Conservation (phyloP, 2,113 vertebrate genomes). For the Okapia johnstoni region DNA sequence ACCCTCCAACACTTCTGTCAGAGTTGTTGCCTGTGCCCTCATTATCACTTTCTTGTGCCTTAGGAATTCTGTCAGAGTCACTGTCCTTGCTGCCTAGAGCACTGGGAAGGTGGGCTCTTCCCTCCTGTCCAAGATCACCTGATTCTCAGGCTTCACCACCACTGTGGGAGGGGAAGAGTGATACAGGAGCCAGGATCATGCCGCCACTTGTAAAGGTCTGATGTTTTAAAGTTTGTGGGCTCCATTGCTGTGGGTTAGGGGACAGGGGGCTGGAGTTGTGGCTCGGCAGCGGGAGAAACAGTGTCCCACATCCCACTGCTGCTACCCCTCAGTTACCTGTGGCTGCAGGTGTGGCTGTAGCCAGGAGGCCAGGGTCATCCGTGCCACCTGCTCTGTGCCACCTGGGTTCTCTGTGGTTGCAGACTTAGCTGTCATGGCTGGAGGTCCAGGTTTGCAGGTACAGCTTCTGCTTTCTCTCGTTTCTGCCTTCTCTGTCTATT, state of each 20-base stretch:
- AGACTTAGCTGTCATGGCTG: neutral
- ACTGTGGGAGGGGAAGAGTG: neutral
- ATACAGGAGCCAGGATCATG: neutral
- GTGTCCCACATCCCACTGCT: neutral
- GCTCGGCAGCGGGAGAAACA: neutral
- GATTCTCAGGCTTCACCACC: neutral
- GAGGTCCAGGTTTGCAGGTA: neutral
- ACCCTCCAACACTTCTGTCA: neutral
- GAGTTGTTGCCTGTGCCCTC: neutral
- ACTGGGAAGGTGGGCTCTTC: neutral
- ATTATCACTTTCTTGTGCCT: neutral
- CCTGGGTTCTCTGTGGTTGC: neutral
- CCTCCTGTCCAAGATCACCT: neutral
- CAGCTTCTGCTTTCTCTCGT: neutral
- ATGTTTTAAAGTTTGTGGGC: neutral
- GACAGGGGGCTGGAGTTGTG: neutral
- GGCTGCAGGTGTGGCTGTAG: neutral
- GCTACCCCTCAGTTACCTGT: neutral
- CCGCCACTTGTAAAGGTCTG: neutral
- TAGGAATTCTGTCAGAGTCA: neutral
- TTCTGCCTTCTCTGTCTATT: neutral
- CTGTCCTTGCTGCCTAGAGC: neutral
- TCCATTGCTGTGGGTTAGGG: neutral
- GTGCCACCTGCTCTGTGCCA: neutral
- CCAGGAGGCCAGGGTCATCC: neutral